Conservation (phyloP, 2,888 invertebrate species). For the Gibbula magus region DNA sequence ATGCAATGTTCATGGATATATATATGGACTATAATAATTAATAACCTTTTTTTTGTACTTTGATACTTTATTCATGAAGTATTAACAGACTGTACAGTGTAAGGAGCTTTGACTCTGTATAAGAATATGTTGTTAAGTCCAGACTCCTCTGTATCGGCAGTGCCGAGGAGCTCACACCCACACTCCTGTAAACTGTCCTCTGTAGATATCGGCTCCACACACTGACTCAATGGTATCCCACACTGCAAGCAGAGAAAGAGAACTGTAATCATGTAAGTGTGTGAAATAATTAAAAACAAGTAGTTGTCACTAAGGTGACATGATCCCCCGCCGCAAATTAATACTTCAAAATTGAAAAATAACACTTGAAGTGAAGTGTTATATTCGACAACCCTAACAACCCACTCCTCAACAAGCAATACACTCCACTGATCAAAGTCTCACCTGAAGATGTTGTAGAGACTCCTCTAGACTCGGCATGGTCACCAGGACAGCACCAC, state of each 20-base stretch:
- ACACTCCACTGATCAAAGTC: too few relatives aligned
- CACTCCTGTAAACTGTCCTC: conserved; percentile 28
- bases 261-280: background rate
- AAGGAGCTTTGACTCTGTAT: conserved; percentile 38
- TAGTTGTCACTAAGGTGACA: too few relatives aligned
- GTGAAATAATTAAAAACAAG: background rate
- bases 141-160: conserved; percentile 39
- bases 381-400: too few relatives aligned
- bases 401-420: too few relatives aligned
- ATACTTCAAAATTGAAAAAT: too few relatives aligned
- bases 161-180: conserved; percentile 36
- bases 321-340: too few relatives aligned
- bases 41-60: too few relatives aligned
- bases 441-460: conserved; percentile 66
- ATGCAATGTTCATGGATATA: too few relatives aligned
- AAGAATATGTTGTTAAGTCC: conserved; percentile 48
- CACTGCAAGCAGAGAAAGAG: conserved; percentile 34
- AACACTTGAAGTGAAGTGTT: background rate
- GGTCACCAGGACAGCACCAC: conserved; percentile 79
- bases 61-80: too few relatives aligned
- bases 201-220: conserved; percentile 44
- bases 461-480: conserved; percentile 80
- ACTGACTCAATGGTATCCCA: conserved; percentile 35
- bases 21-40: too few relatives aligned
- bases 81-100: too few relatives aligned